These are phyloP conservation scores for Natrix natrix DNA, from an alignment of 2,797 vertebrate genomes.

Conservation along the genomic window DNA sequence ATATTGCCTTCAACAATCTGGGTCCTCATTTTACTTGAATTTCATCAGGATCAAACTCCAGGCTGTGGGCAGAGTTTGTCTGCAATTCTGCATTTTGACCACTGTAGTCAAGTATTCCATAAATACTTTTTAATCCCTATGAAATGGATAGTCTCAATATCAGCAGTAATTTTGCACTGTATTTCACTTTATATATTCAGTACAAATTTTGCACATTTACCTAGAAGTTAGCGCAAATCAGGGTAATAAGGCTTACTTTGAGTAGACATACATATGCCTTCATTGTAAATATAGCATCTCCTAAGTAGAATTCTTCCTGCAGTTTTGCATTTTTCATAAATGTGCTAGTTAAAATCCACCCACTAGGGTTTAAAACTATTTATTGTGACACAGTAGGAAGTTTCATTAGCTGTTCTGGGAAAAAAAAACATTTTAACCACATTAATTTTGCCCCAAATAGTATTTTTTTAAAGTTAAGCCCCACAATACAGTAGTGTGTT, in stretches of 20 bases:
- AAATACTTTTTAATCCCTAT: neutral
- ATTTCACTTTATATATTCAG: neutral
- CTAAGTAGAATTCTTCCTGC: neutral
- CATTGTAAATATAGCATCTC: neutral
- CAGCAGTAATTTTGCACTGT: neutral
- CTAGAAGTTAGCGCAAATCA: neutral
- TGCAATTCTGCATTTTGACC: neutral
- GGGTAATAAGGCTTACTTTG: neutral
- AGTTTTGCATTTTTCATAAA: neutral
- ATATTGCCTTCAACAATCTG: neutral
- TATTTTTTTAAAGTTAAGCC: neutral
- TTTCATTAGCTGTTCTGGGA: neutral
- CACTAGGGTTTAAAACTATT: neutral
- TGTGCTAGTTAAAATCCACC: neutral
- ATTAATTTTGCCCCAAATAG: neutral
- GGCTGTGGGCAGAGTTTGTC: neutral
- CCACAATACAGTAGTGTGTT: neutral
- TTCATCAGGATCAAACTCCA: neutral
- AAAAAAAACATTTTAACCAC: neutral
- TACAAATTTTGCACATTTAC: conserved; percentile 1
- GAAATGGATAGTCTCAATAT: neutral
- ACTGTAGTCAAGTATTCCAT: neutral
- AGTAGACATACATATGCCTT: neutral
- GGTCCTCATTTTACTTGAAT: neutral
- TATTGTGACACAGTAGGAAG: neutral